Evolutionary conservation across 2,888 invertebrate genomes (phyloP), one percentile per base, ranked within the genome.

Genomic region (Noctua fimbriata): DNA sequence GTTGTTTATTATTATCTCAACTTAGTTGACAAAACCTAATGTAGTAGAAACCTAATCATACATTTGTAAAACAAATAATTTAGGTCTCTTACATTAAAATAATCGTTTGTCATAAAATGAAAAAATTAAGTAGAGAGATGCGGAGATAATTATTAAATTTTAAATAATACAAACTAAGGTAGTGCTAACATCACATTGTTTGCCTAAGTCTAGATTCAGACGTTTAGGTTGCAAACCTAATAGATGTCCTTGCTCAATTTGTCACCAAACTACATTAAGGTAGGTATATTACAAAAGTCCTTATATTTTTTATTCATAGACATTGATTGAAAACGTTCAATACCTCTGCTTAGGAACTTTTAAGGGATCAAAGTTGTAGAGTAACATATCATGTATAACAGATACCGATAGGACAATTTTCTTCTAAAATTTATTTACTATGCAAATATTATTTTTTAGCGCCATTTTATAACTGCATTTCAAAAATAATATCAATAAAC

Each of bases 181-280:
- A 93, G 91, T 86, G 82, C 94, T 94, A 94, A 92, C 90, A 94
- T 94, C 94, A 94, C 94, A 94, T 92, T 93, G 90, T 91, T 92
- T 89, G 88, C 88, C 89, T 92, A 90, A 87, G 88, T 89, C 85
- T 92, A 91, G 78, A 85, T 86, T 88, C 81, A 89, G 83, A 89
- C 89, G 79, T 82, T 82, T 80, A 89, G 87, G 83, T 86, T 72
- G 82, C 86, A 90, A 89, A 83, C 87, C 86, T 88, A 87, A 78
- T 69, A 79, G 87, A 89, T 88, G 89, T 82, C 83, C 66, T 72
- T 80, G 79, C 78, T 85, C 77, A 76, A 76, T 84, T 82, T 85
- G 78, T 86, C 79, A 79, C 32, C 80, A 83, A 81, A 78, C 72
- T 85, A 74, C 67, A 73, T 70, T 73, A 73, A 71, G 28, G 63